Conservation (phyloP, 2,113 vertebrate species). For the Oreochromis tanganicae region DNA sequence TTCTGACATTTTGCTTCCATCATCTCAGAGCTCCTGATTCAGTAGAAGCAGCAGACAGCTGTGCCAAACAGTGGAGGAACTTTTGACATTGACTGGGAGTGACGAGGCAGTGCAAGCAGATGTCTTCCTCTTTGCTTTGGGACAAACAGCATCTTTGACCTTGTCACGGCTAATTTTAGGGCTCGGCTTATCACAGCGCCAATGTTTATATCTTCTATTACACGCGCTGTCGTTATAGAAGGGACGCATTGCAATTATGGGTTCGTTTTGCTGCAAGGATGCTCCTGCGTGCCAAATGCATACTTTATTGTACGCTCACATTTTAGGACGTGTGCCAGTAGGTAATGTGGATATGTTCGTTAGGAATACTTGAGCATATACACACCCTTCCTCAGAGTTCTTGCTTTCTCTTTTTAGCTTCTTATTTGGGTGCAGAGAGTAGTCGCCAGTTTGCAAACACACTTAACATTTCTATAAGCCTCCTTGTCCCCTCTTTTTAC, state of each 20-base stretch:
- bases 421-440: background rate
- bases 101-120: constrained; percentile 63
- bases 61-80: constrained; percentile 53
- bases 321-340: background rate
- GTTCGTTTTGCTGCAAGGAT: constrained; percentile 3
- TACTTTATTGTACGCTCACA: background rate
- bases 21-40: constrained; percentile 1
- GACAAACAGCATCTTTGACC: constrained; percentile 64
- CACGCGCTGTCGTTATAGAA: constrained; percentile 63
- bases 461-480: background rate
- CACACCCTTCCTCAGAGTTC: background rate
- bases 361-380: background rate
- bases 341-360: background rate
- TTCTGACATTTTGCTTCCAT: constrained; percentile 8
- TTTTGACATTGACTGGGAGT: constrained; percentile 65
- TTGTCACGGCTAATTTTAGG: constrained; percentile 67
- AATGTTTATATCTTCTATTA: constrained; percentile 71
- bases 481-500: background rate
- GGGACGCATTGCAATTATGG: constrained; percentile 51
- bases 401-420: background rate
- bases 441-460: background rate
- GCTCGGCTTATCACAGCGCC: constrained; percentile 54
- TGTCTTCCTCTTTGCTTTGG: constrained; percentile 63
- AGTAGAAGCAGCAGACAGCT: constrained; percentile 42
- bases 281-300: background rate